phyloP scores from a whole-genome alignment of 2,113 vertebrate genomes.

The Aix galericulata region DNA sequence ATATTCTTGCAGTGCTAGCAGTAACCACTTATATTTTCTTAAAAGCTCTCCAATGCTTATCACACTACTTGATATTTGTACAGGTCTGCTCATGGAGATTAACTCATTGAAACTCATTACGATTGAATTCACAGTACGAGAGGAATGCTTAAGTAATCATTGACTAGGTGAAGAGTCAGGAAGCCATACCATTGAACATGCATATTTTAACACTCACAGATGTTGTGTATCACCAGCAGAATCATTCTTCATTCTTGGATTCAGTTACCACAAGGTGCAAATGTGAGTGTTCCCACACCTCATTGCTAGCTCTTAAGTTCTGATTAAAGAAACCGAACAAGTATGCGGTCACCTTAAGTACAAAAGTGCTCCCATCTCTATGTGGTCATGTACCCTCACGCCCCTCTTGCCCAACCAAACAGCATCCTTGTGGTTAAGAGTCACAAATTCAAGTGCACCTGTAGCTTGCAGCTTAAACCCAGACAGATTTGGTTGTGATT shows the following conservation, averaged over 20 bases:
- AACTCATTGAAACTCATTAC: slow-evolving; percentile 34
- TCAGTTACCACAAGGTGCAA: neutral
- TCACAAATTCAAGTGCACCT: neutral
- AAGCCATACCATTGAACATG: neutral
- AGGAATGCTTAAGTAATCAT: slow-evolving; percentile 49
- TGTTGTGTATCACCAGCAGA: neutral
- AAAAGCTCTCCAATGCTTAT: neutral
- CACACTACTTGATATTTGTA: neutral
- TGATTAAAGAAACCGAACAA: neutral
- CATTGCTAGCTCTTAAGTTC: neutral
- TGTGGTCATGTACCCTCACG: neutral
- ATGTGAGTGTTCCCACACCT: neutral
- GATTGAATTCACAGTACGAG: neutral
- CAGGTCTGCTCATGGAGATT: neutral
- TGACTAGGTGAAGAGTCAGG: slow-evolving; percentile 52
- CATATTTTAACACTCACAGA: neutral
- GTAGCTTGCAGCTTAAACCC: neutral
- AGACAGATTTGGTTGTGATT: neutral
- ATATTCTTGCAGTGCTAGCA: neutral
- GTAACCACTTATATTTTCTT: neutral
- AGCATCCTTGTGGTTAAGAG: neutral
- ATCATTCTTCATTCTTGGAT: neutral
- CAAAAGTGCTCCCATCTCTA: neutral
- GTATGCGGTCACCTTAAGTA: neutral
- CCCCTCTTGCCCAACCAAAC: neutral